Base-by-base conservation (phyloP, 2,888 invertebrate species). In the Acrobasis suavella region DNA sequence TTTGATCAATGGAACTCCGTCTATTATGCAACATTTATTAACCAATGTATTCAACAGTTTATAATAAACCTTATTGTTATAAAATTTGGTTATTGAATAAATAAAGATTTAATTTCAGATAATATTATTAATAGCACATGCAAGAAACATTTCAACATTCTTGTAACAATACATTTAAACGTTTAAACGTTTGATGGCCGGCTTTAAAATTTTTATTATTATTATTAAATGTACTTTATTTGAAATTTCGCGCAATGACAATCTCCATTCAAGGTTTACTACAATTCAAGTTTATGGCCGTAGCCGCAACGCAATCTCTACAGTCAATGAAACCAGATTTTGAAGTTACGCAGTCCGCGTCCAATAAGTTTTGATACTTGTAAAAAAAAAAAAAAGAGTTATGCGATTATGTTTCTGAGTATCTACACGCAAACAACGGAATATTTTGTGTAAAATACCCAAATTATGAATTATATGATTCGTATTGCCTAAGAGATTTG, bases 261-360 rank as follows among this genome's bases (percentile, higher is more conserved):
- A 63, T 62, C 62, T 64, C 67, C 69, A 69, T 73, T 74, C 73
- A 75, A 76, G 72, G 69, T 63, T 65, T 64, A 56, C 63, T 49
- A 54, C 62, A 66, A 69, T 71, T 80, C 80, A 77, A 80, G 80
- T 80, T 81, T 77, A 77, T 74, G 73, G 76, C 69, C 66, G 69
- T 72, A 72, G 70, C 32, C 32, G 42, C 60, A 60, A 62, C 65
- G 65, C 65, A 65, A 69, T 60, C 50, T 51, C 61, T 3, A 65
- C 72, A 74, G 75, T 74, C 77, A 80, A 80, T 81, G 79, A 73
- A 74, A 75, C 74, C 69, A 70, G 77, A 68, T 56, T 68, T 62
- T 62, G 22, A 58, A 58, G 58, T 64, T 67, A 62, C 65, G 59
- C 58, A 61, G 39, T 55, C 37, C 60, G 59, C 63, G 65, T 59